Base-by-base conservation (phyloP, 2,888 invertebrate species). In the Ophion costatus region DNA sequence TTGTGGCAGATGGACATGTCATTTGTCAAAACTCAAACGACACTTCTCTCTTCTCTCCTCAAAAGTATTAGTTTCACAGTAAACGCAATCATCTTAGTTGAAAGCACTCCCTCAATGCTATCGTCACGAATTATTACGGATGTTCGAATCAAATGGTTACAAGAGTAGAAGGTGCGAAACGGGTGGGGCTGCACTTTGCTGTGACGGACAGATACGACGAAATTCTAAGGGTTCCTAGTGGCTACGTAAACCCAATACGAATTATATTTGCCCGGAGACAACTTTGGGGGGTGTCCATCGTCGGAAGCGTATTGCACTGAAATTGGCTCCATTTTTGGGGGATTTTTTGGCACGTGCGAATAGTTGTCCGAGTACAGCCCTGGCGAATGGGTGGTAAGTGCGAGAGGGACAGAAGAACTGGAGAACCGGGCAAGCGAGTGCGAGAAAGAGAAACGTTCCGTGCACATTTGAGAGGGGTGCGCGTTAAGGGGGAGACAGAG, bases 381-480 rank as follows among this genome's bases (percentile, higher is more conserved):
- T 83, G 83, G 38, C 45, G 42, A 64, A 76, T 66, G 76, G 69
- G 69, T 71, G 22, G 64, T 14, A 63, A 70, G 83, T 64, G 79
- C 69, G 61, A 82, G 67, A 24, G 78, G 74, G 77, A 78, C 10
- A 1, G 59, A n/a, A 66, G 56, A 14, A 45, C 10, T 14, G 45
- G 45, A 57, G 24, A 69, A 80, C 57, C 57, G 67, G 38, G 42
- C 24, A 56, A 59, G 63, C 20, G 56, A 14, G 45, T 45, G 45
- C 45, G 74, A 29, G 56, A 66, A 22, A 22, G 20, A 17, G 45
- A 66, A 42, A 66, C 74, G 67, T 38, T 38, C 59, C 33, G 63
- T 45, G 79, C 63, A 70, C 74, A 80, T 45, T 45, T 45, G 45
- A 45, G 45, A 45, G 80, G 83, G 83, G 80, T 80, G 75, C 80